These are phyloP conservation scores for Acrossocheilus wenchowensis DNA, from an alignment of 2,797 vertebrate species.

Conservation along the genomic window DNA sequence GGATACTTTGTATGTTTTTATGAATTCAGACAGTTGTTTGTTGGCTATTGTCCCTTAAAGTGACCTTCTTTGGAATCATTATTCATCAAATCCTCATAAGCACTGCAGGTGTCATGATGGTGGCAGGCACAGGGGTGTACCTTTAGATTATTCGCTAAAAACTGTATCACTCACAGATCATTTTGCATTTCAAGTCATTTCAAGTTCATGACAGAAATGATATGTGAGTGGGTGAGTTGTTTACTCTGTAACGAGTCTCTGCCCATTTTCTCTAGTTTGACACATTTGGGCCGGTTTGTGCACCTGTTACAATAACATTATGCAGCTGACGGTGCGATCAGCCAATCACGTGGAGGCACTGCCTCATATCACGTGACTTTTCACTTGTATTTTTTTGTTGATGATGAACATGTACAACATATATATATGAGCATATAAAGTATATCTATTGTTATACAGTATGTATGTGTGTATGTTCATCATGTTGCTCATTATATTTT, in stretches of 20 bases:
- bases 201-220: constrained; percentile 19
- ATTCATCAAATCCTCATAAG: background rate
- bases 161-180: background rate
- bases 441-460: background rate
- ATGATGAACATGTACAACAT: background rate
- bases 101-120: constrained; percentile 23
- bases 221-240: background rate
- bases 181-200: constrained; percentile 9
- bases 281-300: background rate
- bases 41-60: background rate
- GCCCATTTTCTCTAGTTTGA: constrained; percentile 2
- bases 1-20: background rate
- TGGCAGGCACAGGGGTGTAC: background rate
- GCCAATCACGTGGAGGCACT: background rate
- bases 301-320: constrained; percentile 14
- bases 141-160: background rate
- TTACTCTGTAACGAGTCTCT: background rate
- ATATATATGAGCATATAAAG: background rate
- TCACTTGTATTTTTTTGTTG: background rate
- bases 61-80: background rate
- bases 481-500: background rate
- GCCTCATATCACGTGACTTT: background rate
- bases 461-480: background rate
- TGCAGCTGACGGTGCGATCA: background rate
- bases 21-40: background rate